phyloP scores from a whole-genome alignment of 2,113 vertebrate genomes.

The western clawed frog (Xenopus tropicalis) region DNA sequence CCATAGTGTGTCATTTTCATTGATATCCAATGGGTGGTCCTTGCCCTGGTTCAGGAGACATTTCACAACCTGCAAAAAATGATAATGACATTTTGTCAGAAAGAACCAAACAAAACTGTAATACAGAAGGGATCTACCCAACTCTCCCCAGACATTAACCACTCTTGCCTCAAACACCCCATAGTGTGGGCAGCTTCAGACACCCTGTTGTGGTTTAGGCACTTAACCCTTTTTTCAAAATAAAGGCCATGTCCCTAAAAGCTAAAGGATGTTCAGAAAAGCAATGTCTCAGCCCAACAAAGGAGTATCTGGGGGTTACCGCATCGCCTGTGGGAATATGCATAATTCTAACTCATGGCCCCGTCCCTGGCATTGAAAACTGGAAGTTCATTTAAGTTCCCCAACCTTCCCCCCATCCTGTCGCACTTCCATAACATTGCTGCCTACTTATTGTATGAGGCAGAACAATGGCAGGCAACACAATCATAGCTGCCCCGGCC shows the following conservation, averaged over 20 bases:
- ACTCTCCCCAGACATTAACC: neutral
- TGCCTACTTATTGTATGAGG: neutral
- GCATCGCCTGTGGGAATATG: neutral
- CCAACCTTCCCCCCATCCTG: neutral
- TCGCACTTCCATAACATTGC: neutral
- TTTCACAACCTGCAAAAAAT: conserved; percentile 79
- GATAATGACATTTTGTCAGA: neutral
- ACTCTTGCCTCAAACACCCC: too few relatives aligned
- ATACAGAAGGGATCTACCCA: neutral
- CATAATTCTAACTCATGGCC: neutral
- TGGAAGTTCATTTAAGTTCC: conserved; percentile 9
- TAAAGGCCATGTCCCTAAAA: too few relatives aligned
- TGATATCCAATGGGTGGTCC: conserved; percentile 80
- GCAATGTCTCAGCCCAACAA: neutral
- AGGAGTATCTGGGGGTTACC: neutral
- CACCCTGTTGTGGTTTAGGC: too few relatives aligned
- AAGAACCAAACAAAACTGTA: too few relatives aligned
- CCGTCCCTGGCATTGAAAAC: neutral
- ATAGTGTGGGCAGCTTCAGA: neutral
- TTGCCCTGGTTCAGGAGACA: conserved; percentile 76
- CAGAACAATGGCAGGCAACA: too few relatives aligned
- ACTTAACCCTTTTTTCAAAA: too few relatives aligned
- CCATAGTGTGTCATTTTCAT: conserved; percentile 89
- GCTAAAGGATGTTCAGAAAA: too few relatives aligned
- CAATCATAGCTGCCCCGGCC: too few relatives aligned